These are phyloP conservation scores for Siphlonurus alternatus DNA, from an alignment of 2,888 invertebrate species.

Conservation along the genomic window DNA sequence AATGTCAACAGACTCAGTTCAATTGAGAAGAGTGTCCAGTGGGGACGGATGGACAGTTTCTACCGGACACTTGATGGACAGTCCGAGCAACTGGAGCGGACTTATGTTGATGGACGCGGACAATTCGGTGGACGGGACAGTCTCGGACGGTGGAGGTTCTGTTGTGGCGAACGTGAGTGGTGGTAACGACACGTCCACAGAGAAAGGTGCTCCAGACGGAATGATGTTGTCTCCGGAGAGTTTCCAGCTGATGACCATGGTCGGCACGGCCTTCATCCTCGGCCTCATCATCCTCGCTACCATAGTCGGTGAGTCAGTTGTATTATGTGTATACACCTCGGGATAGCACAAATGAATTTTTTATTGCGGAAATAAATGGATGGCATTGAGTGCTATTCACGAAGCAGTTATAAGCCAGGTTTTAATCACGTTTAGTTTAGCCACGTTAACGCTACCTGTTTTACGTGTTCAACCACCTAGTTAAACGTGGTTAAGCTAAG, in stretches of 20 bases:
- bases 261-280: slow-evolving; percentile 31
- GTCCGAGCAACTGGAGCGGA: background rate
- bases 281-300: slow-evolving; percentile 15
- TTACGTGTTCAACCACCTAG: too few species aligned
- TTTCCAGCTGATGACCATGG: slow-evolving; percentile 12
- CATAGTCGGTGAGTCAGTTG: slow-evolving; percentile 14
- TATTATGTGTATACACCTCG: too few species aligned
- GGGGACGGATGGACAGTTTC: background rate
- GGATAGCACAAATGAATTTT: too few species aligned
- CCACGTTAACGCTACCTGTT: too few species aligned
- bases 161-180: too few species aligned
- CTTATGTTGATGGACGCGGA: background rate
- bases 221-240: background rate
- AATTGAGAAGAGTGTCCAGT: background rate
- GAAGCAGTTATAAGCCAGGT: too few species aligned
- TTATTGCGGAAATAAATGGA: too few species aligned
- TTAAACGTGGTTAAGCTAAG: too few species aligned
- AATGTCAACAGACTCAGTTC: background rate
- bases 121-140: background rate
- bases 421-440: too few species aligned
- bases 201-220: background rate
- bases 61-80: background rate
- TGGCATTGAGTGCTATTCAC: too few species aligned
- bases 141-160: background rate
- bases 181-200: background rate